Evolutionary conservation across 2,113 vertebrate species (phyloP).

Genomic region (Aepyceros melampus): DNA sequence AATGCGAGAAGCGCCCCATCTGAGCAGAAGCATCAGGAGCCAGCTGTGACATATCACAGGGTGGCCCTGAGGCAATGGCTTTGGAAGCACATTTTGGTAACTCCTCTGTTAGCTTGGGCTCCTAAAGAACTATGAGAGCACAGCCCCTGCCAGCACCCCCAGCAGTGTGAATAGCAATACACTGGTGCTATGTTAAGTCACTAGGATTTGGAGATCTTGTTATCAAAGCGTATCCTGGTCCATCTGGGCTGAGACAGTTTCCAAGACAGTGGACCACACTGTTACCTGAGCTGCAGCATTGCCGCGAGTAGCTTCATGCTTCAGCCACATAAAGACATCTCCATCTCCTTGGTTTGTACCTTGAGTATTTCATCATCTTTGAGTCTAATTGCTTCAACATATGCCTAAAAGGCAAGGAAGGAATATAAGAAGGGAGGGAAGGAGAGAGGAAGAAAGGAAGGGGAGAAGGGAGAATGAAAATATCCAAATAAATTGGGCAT

Average conservation of each 20-base stretch:
- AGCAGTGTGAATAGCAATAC: neutral
- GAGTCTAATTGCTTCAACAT: conserved; percentile 86
- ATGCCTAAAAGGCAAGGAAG: conserved; percentile 76
- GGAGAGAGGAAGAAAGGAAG: neutral
- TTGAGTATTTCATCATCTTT: conserved; percentile 84
- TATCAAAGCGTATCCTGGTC: neutral
- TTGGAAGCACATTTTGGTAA: neutral
- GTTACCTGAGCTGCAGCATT: conserved; percentile 89
- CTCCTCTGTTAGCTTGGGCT: neutral
- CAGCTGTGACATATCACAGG: rapidly evolving
- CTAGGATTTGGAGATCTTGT: neutral
- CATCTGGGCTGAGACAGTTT: neutral
- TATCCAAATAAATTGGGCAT: neutral
- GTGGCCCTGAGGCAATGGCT: rapidly evolving
- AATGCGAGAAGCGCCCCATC: neutral
- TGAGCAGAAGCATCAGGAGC: neutral
- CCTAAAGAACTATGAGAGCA: neutral
- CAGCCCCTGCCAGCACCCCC: neutral
- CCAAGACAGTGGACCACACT: rapidly evolving
- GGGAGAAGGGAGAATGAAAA: neutral
- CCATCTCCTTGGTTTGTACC: conserved; percentile 82
- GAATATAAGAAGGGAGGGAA: neutral
- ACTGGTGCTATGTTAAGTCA: rapidly evolving
- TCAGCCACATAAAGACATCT: conserved; percentile 89
- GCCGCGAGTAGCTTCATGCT: conserved; percentile 88